These are phyloP conservation scores for Caenorhabditis briggsae DNA, from an alignment of 1,140 invertebrate genomes.

Conservation along the genomic window DNA sequence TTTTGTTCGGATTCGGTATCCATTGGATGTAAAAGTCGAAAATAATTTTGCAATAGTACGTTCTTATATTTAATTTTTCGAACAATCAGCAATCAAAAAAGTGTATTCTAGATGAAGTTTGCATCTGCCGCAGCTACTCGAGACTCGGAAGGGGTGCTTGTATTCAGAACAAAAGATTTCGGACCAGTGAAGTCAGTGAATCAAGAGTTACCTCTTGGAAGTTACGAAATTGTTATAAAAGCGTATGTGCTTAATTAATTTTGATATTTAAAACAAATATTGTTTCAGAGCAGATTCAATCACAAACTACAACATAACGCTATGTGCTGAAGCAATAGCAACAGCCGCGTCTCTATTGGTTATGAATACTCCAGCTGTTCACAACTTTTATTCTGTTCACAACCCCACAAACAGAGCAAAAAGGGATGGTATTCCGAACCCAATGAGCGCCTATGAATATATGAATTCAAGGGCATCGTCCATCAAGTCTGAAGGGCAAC, in stretches of 20 bases:
- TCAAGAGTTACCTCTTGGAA: neutral
- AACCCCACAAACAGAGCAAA: neutral
- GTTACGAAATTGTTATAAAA: neutral
- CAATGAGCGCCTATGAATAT: no score
- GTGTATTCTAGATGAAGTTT: neutral
- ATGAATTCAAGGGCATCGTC: no score
- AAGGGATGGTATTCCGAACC: no score
- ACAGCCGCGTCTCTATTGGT: neutral
- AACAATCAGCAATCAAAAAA: neutral
- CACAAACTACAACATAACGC: neutral
- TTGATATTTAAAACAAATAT: neutral
- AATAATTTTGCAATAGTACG: neutral
- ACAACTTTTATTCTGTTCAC: neutral
- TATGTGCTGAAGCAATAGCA: neutral
- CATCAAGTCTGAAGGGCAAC: no score
- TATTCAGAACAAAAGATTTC: constrained; percentile 4
- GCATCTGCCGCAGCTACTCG: neutral
- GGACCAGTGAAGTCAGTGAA: neutral
- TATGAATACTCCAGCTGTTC: neutral
- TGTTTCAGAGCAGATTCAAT: neutral
- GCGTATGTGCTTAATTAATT: neutral
- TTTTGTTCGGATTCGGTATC: neutral
- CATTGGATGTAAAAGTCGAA: neutral
- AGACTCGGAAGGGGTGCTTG: neutral
- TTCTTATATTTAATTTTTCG: neutral